Conservation (phyloP, 2,797 vertebrate species). For the Amblyopsis hoosieri region DNA sequence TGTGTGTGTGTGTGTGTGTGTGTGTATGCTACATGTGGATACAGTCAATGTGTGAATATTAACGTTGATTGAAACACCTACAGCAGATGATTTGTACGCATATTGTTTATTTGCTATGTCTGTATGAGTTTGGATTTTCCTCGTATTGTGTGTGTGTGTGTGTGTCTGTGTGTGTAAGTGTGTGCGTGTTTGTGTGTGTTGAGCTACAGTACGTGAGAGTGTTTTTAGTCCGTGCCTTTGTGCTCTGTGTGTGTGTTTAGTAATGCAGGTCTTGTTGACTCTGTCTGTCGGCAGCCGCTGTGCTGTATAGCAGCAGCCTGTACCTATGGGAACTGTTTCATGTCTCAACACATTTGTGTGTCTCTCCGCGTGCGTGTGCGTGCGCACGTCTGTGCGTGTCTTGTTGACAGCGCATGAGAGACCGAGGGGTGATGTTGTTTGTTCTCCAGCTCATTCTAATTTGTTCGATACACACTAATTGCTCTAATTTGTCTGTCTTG, state of each 20-base stretch:
- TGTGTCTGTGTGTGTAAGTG: not conserved
- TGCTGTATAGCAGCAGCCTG: constrained; percentile 35
- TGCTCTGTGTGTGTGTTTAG: constrained; percentile 42
- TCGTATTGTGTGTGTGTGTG: not conserved
- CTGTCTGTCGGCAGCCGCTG: constrained; percentile 41
- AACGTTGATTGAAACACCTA: constrained; percentile 60
- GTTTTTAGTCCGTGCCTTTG: constrained; percentile 19
- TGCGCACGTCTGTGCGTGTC: constrained; percentile 31
- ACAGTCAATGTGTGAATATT: constrained; percentile 49
- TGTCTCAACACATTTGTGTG: constrained; percentile 42
- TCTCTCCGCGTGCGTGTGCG: constrained; percentile 7
- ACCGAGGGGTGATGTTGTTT: constrained; percentile 69
- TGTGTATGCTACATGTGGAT: constrained; percentile 14
- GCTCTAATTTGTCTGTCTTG: constrained; percentile 78
- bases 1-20: constrained; percentile 36
- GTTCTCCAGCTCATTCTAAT: constrained; percentile 74
- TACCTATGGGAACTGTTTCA: constrained; percentile 45
- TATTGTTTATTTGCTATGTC: constrained; percentile 29
- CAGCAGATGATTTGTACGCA: constrained; percentile 43
- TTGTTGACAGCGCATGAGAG: constrained; percentile 45
- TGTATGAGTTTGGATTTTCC: not conserved
- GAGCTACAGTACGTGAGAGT: not conserved
- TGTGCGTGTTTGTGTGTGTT: constrained; percentile 1
- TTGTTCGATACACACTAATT: constrained; percentile 77
- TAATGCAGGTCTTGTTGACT: constrained; percentile 49